Conservation (phyloP, 2,888 invertebrate species). For the Ormyrus labotus region DNA sequence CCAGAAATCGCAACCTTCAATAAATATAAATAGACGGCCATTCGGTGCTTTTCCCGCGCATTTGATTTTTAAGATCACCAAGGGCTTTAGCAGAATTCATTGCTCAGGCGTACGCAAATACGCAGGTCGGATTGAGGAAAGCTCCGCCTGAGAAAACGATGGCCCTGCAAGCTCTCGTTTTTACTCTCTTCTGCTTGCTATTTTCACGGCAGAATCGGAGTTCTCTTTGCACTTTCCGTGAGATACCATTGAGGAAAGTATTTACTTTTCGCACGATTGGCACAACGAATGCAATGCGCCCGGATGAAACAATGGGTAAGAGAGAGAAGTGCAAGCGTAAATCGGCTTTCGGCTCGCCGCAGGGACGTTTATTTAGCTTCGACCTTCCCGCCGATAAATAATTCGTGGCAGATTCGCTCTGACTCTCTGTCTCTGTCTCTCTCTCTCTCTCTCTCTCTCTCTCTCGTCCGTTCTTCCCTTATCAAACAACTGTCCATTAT, state of each 20-base stretch:
- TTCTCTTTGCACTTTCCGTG: not conserved
- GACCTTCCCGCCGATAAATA: slow-evolving; percentile 71
- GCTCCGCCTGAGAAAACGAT: slow-evolving; percentile 19
- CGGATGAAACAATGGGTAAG: slow-evolving; percentile 6
- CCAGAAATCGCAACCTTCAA: not conserved
- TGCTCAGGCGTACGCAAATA: not conserved
- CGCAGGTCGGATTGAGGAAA: not conserved
- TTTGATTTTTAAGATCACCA: slow-evolving; percentile 22
- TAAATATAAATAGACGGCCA: slow-evolving; percentile 26
- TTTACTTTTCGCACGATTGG: slow-evolving; percentile 43
- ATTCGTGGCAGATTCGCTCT: slow-evolving; percentile 67
- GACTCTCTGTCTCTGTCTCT: not conserved
- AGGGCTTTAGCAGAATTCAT: slow-evolving; percentile 23
- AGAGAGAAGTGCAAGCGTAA: slow-evolving; percentile 62
- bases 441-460: not conserved
- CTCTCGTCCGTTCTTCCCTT: slow-evolving; percentile 74
- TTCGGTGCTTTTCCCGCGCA: not conserved
- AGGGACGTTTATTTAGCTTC: slow-evolving; percentile 70
- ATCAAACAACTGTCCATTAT: slow-evolving; percentile 73
- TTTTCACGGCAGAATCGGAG: not conserved
- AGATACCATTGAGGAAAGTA: slow-evolving; percentile 15
- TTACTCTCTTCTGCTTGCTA: not conserved
- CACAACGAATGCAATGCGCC: not conserved
- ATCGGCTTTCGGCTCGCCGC: slow-evolving; percentile 64
- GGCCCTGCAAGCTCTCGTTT: not conserved